These are phyloP conservation scores for Leptinotarsa rubiginosa DNA, from an alignment of 2,888 invertebrate genomes.

Conservation along the genomic window DNA sequence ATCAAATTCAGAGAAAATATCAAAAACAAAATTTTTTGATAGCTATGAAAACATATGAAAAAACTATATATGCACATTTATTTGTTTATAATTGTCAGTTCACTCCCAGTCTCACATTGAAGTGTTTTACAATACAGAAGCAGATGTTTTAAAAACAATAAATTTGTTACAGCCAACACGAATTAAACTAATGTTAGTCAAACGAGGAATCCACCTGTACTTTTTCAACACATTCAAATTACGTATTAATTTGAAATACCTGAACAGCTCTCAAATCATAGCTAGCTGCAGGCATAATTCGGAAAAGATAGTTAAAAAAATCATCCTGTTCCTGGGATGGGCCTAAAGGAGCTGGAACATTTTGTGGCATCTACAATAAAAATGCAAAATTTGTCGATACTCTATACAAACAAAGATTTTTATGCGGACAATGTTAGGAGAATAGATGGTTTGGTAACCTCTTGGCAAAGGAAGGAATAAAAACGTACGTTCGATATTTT, in stretches of 20 bases:
- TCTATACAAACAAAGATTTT: slow-evolving; percentile 8
- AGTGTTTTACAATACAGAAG: not conserved
- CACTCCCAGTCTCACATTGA: not conserved
- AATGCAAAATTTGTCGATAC: slow-evolving; percentile 29
- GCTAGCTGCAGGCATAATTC: slow-evolving; percentile 62
- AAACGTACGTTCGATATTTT: too few species aligned
- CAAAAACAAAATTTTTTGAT: too few species aligned
- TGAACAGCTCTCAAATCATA: slow-evolving; percentile 62
- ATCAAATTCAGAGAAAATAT: too few species aligned
- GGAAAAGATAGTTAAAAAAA: slow-evolving; percentile 64
- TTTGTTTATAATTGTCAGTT: not conserved
- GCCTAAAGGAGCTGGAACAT: slow-evolving; percentile 25
- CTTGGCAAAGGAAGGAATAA: too few species aligned
- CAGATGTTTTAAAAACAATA: not conserved
- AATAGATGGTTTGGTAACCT: too few species aligned
- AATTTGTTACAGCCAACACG: not conserved
- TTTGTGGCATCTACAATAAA: slow-evolving; percentile 40
- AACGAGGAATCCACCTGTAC: slow-evolving; percentile 13
- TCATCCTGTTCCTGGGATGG: slow-evolving; percentile 53
- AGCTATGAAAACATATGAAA: too few species aligned
- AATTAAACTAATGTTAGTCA: slow-evolving; percentile 16
- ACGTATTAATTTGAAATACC: slow-evolving; percentile 53
- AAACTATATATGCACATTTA: not conserved
- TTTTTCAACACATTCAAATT: not conserved
- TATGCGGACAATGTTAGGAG: too few species aligned